Base-by-base conservation (phyloP, 2,113 vertebrate species). In the Struthio camelus region DNA sequence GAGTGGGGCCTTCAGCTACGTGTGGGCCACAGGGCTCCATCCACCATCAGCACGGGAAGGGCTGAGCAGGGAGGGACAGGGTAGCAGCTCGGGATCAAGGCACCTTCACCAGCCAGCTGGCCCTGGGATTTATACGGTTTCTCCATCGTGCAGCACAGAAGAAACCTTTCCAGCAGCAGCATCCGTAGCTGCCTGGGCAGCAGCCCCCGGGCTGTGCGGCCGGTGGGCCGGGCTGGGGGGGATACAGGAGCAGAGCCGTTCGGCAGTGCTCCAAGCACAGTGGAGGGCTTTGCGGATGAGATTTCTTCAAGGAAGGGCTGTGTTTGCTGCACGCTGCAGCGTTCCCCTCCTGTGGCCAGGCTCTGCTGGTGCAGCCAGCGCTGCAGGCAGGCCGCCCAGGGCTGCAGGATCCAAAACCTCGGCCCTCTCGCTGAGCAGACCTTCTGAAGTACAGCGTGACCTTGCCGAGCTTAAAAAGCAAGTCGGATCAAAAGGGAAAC, bases 341-440 rank as follows among this genome's bases (percentile, higher is more conserved):
- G 91, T 8, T 92, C 91, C 93, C 96, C 96, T 93, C 94, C 86
- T 76, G 94, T 18, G 94, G 89, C 93, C 86, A 48, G 20, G 27
- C 17, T 1, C 19, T 23, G 91, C 36, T 70, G 85, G 36, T 87
- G 94, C 95, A 96, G 83, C 69, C 77, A 6, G 42, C 7, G 92
- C 62, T 14, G 73, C 36, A 11, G 25, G 53, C 53, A 13, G 56
- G 56, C 34, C 1, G 67, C 40, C 3, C 10, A 6, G 53, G 9
- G 53, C 50, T 19, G 3, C 3, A 30, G 56, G 65, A 36, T 83
- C 48, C 32, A 38, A 59, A 92, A 71, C 24, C 8, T 8, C 58
- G 24, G 30, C 34, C 34, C 12, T 32, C 46, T 36, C 14, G 22
- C 28, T 28, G 34, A 11, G 5, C 64, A 56, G 66, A 17, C 30